These are phyloP conservation scores for Alviniconcha strummeri DNA, from an alignment of 2,888 invertebrate genomes.

Conservation along the genomic window DNA sequence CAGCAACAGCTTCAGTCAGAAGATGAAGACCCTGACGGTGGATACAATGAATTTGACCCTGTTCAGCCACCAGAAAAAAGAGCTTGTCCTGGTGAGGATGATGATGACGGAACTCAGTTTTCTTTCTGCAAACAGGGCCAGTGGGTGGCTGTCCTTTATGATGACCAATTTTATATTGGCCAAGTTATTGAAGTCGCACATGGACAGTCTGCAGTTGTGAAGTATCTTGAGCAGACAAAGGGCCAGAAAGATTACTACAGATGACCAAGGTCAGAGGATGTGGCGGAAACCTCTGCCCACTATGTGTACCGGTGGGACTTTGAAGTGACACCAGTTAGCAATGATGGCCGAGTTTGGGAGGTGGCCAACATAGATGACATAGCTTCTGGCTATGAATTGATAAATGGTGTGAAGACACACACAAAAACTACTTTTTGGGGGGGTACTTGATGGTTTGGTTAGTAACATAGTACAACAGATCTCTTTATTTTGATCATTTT, in stretches of 20 bases:
- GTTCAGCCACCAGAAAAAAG: background rate
- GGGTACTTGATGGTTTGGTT: no score
- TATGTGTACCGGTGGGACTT: constrained; percentile 21
- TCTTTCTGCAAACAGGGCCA: background rate
- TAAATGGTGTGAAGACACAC: no score
- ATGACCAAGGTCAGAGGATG: constrained; percentile 18
- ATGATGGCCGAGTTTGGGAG: background rate
- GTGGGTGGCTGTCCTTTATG: constrained; percentile 25
- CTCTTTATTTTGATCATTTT: no score
- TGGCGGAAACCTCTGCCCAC: constrained; percentile 2
- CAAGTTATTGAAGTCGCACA: background rate
- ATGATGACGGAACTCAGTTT: background rate
- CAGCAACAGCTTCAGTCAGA: background rate
- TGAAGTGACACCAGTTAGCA: background rate
- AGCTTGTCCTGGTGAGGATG: background rate
- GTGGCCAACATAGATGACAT: background rate
- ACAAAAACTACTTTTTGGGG: no score
- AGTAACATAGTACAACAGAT: no score
- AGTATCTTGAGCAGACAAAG: constrained; percentile 23
- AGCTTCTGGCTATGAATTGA: background rate
- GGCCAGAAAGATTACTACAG: background rate
- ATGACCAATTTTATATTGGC: constrained; percentile 10
- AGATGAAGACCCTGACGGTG: background rate
- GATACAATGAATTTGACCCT: background rate
- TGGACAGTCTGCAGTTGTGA: background rate